Percentiles rank a stretch among this genome's conserved stretches.
Conservation (phyloP, 2,797 vertebrate species). For the Thripadectes ignobilis region DNA sequence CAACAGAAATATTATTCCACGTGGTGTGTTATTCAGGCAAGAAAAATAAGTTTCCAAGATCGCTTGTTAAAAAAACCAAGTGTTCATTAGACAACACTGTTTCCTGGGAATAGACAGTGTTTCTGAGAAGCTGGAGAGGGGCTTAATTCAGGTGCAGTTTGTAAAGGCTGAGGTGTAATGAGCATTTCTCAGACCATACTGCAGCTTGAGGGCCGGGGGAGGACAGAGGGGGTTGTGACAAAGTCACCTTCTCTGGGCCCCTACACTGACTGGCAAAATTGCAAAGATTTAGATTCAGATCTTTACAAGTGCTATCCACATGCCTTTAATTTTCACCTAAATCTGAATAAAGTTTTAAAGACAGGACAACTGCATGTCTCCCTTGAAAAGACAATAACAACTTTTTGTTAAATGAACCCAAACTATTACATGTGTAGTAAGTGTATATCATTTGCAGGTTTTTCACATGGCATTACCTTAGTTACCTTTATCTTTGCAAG, state of each 20-base stretch:
- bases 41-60: background rate
- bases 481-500: background rate
- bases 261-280: background rate
- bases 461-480: background rate
- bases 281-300: background rate
- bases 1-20: background rate
- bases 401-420: background rate
- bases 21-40: background rate
- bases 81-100: background rate
- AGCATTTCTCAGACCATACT: background rate
- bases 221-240: fast-evolving
- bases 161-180: background rate
- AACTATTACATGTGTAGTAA: background rate
- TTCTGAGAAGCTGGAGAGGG: background rate
- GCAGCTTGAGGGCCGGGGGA: background rate
- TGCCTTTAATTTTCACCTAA: background rate
- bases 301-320: background rate
- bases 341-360: background rate
- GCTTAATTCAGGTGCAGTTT: background rate
- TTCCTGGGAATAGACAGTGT: background rate
- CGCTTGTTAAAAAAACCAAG: background rate
- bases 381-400: background rate
- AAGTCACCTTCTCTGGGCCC: background rate
- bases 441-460: background rate
- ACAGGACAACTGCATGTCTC: background rate